These are phyloP conservation scores for Agrilus mali DNA, from an alignment of 2,888 invertebrate genomes.

Conservation along the genomic window DNA sequence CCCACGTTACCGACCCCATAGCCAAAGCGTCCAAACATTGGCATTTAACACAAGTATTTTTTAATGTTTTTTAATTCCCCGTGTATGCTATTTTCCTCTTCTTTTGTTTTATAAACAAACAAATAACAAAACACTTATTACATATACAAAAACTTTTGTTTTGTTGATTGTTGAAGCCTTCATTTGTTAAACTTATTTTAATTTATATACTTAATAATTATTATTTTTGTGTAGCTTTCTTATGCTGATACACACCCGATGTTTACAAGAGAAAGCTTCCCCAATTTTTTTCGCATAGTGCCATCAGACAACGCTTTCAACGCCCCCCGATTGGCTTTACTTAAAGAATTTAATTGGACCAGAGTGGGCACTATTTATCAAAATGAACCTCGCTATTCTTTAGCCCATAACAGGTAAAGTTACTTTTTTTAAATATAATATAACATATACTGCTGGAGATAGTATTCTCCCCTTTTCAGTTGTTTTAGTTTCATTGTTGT, in stretches of 20 bases:
- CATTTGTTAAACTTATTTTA: neutral
- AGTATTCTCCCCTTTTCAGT: too few species aligned
- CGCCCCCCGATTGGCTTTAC: slow-evolving; percentile 74
- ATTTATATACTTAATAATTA: neutral
- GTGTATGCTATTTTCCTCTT: too few species aligned
- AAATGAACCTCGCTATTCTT: slow-evolving; percentile 84
- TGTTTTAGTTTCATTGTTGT: too few species aligned
- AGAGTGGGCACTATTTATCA: slow-evolving; percentile 94
- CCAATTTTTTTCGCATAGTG: slow-evolving; percentile 93
- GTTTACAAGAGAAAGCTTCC: slow-evolving; percentile 87
- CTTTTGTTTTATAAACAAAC: neutral
- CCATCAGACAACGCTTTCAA: slow-evolving; percentile 96
- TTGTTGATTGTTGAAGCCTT: too few species aligned
- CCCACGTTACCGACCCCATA: slow-evolving; percentile 92
- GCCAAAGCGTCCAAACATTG: slow-evolving; percentile 95
- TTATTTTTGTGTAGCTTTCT: slow-evolving; percentile 53
- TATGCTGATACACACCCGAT: slow-evolving; percentile 97
- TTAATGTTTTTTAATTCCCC: neutral
- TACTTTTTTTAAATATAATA: neutral
- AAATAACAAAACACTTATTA: neutral
- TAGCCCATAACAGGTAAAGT: slow-evolving; percentile 48
- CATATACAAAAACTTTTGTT: neutral
- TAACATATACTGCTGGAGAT: too few species aligned
- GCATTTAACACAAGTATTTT: slow-evolving; percentile 79
- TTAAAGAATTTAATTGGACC: slow-evolving; percentile 94